phyloP scores from a whole-genome alignment of 2,113 vertebrate species.

The Stegostoma tigrinum region DNA sequence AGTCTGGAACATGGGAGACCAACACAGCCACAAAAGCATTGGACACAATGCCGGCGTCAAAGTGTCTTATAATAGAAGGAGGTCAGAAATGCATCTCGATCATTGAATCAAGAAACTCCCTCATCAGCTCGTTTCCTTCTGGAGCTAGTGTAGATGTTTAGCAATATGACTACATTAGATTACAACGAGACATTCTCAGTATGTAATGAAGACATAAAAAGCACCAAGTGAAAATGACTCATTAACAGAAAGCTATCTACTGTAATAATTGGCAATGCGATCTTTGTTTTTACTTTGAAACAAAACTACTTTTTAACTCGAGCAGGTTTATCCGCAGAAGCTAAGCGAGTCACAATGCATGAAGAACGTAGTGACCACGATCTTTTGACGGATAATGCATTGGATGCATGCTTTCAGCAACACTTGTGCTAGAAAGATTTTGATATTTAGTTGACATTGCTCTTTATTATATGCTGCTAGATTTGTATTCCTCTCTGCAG shows the following conservation, averaged over 20 bases:
- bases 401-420: background rate
- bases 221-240: background rate
- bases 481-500: background rate
- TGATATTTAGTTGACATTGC: background rate
- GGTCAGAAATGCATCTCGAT: background rate
- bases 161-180: background rate
- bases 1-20: background rate
- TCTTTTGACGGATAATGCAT: background rate
- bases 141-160: background rate
- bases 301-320: background rate
- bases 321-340: background rate
- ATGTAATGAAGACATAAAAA: background rate
- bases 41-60: background rate
- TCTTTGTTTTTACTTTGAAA: background rate
- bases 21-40: background rate
- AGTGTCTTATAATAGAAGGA: background rate
- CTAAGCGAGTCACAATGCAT: background rate
- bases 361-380: background rate
- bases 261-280: background rate
- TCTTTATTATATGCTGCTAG: background rate
- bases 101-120: background rate
- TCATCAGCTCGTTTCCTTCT: background rate
- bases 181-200: background rate
- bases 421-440: background rate
- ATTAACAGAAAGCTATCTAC: background rate